Base-by-base conservation (phyloP, 2,113 vertebrate genomes). In the Pseudolaguvia tuberculata region DNA sequence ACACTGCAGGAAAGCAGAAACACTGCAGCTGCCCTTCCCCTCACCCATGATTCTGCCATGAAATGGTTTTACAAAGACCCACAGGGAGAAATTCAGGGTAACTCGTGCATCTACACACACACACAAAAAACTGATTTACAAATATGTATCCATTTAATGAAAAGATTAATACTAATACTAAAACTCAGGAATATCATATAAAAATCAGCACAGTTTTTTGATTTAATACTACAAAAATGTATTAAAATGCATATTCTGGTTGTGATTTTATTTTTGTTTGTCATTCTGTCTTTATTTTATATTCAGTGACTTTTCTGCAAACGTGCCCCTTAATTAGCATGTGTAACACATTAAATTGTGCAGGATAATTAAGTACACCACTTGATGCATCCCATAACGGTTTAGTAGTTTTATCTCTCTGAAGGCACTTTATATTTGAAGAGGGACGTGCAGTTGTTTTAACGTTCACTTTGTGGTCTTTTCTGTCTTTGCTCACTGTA, bases 61-160 rank as follows among this genome's bases (percentile, higher is more conserved):
- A 96, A 95, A 86, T 96, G 94, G 94, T 96, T 96, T 86, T 96
- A 96, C 87, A 96, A 96, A 82, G 94, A 96, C 81, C 94, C 94
- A 0, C 94, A 96, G 86, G 94, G 92, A 62, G 94, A 96, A 83
- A 96, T 96, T 85, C 94, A 96, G 90, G 94, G 94, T 96, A 67
- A 17, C 14, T 58, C 39, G 53, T 23, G 5, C 61, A 57, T 14
- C 20, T 9, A 53, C 25, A 42, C 14, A 53, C 25, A 42, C 31
- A 42, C 10, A 56, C 35, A 21, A 11, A 29, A 73, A 48, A 62
- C 11, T 10, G 1, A 25, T 39, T 69, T 21, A 55, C 50, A 52
- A 35, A 27, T 67, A 48, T 50, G 21, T 12, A 39, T 18, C 27
- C 15, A 27, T 4, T 9, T 14, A 62, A 39, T n/a, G n/a, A n/a